phyloP scores from a whole-genome alignment of 2,888 invertebrate genomes.

The Frankliniella intonsa region DNA sequence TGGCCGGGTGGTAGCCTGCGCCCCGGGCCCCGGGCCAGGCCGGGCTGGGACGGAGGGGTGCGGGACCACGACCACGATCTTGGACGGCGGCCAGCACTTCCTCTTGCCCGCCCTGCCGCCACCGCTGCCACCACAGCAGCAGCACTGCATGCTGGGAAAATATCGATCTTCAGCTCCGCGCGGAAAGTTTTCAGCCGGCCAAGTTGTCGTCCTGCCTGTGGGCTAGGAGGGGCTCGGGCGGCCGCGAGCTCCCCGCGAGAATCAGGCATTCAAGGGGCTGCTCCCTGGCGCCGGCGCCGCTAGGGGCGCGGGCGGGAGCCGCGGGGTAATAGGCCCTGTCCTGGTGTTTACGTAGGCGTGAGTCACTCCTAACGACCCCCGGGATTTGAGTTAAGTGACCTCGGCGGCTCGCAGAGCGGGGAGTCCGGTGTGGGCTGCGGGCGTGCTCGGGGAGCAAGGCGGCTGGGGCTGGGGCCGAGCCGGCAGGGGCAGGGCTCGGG shows the following conservation, averaged over 20 bases:
- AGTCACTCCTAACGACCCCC: constrained; percentile 17
- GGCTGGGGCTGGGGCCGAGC: background rate
- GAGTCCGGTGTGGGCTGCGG: background rate
- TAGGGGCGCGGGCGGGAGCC: background rate
- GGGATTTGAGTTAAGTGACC: constrained; percentile 24
- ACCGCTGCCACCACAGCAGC: too few species aligned
- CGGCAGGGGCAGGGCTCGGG: background rate
- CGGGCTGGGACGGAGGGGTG: background rate
- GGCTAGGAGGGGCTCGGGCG: too few species aligned
- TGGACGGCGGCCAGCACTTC: background rate
- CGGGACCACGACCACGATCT: background rate
- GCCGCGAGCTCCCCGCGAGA: too few species aligned
- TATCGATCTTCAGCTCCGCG: too few species aligned
- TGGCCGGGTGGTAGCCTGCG: too few species aligned
- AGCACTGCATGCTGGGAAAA: too few species aligned
- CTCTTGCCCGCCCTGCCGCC: too few species aligned
- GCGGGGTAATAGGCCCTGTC: background rate
- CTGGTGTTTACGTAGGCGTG: background rate
- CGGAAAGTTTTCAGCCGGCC: background rate
- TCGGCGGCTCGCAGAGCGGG: background rate
- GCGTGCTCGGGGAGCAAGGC: background rate
- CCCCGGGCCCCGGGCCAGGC: too few species aligned
- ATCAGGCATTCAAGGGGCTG: too few species aligned
- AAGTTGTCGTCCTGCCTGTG: background rate
- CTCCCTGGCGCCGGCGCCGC: background rate